These are phyloP conservation scores for Brachyptera risi DNA, from an alignment of 2,888 invertebrate species.

Conservation along the genomic window DNA sequence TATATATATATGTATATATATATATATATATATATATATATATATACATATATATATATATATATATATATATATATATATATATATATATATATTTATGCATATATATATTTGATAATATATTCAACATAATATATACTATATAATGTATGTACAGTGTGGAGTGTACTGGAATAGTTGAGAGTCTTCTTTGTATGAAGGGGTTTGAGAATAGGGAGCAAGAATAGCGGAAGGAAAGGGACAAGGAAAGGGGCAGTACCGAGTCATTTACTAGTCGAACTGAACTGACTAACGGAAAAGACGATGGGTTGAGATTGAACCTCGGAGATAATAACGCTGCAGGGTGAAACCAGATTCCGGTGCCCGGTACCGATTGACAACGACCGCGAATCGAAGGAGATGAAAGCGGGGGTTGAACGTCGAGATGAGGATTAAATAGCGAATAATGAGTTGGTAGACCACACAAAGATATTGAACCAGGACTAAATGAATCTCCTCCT, in stretches of 20 bases:
- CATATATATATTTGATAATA: too few species aligned
- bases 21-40: too few species aligned
- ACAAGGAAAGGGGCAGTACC: not conserved
- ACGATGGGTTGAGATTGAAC: not conserved
- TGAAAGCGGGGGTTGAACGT: not conserved
- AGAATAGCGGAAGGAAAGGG: not conserved
- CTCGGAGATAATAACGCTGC: not conserved
- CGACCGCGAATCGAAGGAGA: not conserved
- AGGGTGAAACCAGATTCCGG: constrained; percentile 8
- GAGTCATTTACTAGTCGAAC: constrained; percentile 3
- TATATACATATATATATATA: too few species aligned
- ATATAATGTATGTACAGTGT: too few species aligned
- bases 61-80: too few species aligned
- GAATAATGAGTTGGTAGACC: constrained; percentile 4
- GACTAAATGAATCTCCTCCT: not conserved
- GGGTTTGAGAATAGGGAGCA: not conserved
- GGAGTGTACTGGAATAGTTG: too few species aligned
- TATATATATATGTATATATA: too few species aligned
- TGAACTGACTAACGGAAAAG: constrained; percentile 15
- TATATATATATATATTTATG: too few species aligned
- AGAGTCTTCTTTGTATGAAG: too few species aligned
- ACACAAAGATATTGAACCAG: not conserved
- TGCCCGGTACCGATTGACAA: constrained; percentile 12
- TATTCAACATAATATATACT: too few species aligned
- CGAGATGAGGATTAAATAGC: not conserved